Base-by-base conservation (phyloP, 64 coral and sea anemone genomes). In the Stichodactyla mertensii region DNA sequence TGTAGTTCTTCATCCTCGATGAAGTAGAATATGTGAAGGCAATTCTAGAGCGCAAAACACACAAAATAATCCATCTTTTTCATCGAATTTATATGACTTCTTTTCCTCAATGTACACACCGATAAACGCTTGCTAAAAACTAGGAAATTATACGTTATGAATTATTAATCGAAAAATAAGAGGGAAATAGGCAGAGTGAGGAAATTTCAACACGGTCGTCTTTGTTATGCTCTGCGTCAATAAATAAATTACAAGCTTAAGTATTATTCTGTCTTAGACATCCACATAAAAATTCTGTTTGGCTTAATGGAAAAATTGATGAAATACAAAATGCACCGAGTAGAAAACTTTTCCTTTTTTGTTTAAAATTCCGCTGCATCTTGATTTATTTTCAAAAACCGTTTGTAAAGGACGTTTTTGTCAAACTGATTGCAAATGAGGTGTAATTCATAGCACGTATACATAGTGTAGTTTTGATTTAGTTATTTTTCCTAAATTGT, bases 141-240 rank as follows among this genome's bases (percentile, higher is more conserved):
- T 82, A 52, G 80, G 55, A 82, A 55, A 82, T 82, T 57, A 22
- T 22, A 82, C 13, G 51, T 11, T 55, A 82, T 82, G 28, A 82
- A 82, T 52, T 55, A 82, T 82, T 82, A 82, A 82, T 54, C 51
- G 52, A 6, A 82, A 45, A 57, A 57, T 57, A 82, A 55, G 80
- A 54, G 80, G 55, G 51, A 54, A 54, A 82, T 82, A 82, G 51
- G 52, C 24, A 7, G 69, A 82, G 8, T 53, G 18, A 18, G 16
- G 16, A 82, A 55, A 23, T 54, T 82, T 81, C 16, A 81, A 81
- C 80, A 82, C 80, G 19, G 22, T 82, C 23, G 12, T 36, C 15
- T 27, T 82, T 82, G 80, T 82, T 82, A 54, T 82, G 80, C 4
- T 82, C 51, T 19, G 18, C 10, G 10, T 31, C 69, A 74, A 74